Conservation (phyloP, 92 coral and sea anemone genomes). For the Chrysogorgia sp. region DNA sequence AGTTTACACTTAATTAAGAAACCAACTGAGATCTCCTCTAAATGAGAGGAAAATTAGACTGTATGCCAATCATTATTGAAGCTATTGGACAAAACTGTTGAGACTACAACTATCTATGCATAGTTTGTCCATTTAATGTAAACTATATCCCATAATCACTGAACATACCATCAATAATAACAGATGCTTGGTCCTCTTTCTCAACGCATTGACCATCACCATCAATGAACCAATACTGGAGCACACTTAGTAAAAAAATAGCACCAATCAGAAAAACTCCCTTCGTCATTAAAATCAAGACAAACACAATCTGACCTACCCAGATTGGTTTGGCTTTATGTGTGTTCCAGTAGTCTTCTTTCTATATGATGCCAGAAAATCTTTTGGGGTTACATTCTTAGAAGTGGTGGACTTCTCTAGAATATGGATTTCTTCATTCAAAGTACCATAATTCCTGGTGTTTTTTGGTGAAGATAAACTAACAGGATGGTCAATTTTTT, state of each 20-base stretch:
- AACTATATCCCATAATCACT: not conserved
- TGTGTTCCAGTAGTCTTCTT: conserved; percentile 15
- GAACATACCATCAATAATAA: conserved; percentile 56
- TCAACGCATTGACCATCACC: conserved; percentile 52
- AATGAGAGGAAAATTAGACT: not conserved
- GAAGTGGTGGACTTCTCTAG: no score
- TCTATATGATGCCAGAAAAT: conserved; percentile 31
- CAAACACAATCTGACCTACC: conserved; percentile 12
- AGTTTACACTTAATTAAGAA: conserved; percentile 48
- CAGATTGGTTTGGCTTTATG: not conserved
- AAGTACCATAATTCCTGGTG: no score
- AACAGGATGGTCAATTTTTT: no score
- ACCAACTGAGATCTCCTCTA: conserved; percentile 44
- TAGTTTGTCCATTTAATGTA: not conserved
- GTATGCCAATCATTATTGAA: no score
- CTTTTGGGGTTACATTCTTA: conserved; percentile 1
- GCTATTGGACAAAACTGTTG: no score
- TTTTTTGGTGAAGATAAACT: no score
- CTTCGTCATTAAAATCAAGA: not conserved
- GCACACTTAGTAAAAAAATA: conserved; percentile 18
- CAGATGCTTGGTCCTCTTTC: conserved; percentile 48
- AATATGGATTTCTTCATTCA: no score
- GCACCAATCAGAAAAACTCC: not conserved
- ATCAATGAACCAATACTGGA: conserved; percentile 54
- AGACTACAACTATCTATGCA: not conserved